These are phyloP conservation scores for Vespertilio murinus DNA, from an alignment of 2,797 vertebrate genomes.

Conservation along the genomic window DNA sequence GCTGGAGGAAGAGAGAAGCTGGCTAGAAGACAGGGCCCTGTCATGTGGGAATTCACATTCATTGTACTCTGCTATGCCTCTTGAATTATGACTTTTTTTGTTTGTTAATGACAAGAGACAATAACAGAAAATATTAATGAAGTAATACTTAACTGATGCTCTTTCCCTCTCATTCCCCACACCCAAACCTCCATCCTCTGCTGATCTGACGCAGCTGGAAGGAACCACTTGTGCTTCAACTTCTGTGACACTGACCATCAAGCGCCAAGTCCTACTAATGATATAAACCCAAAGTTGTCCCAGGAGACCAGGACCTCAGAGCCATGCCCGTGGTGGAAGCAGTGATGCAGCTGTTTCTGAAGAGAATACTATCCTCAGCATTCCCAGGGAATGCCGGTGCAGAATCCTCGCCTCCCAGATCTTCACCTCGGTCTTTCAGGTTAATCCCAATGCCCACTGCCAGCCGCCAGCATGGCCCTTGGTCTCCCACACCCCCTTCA, in stretches of 20 bases:
- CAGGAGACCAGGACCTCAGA: not conserved
- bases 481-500: not conserved
- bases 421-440: not conserved
- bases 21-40: constrained; percentile 17
- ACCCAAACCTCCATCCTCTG: constrained; percentile 59
- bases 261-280: not conserved
- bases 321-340: not conserved
- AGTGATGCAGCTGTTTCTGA: not conserved
- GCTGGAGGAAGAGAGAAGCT: not conserved
- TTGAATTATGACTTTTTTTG: constrained; percentile 42
- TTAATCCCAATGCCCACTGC: not conserved
- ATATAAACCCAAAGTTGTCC: not conserved
- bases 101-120: constrained; percentile 61
- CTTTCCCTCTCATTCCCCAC: not conserved
- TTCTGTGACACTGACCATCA: not conserved
- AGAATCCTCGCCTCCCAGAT: not conserved
- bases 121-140: constrained; percentile 58
- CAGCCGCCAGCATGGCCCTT: not conserved
- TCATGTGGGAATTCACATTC: constrained; percentile 21
- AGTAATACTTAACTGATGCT: constrained; percentile 52
- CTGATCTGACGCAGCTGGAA: constrained; percentile 22
- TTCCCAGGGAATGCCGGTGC: not conserved
- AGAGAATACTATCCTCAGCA: not conserved
- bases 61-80: not conserved
- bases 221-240: not conserved